Conservation (phyloP, 2,113 vertebrate species). For the Campylorhamphus procurvoides region DNA sequence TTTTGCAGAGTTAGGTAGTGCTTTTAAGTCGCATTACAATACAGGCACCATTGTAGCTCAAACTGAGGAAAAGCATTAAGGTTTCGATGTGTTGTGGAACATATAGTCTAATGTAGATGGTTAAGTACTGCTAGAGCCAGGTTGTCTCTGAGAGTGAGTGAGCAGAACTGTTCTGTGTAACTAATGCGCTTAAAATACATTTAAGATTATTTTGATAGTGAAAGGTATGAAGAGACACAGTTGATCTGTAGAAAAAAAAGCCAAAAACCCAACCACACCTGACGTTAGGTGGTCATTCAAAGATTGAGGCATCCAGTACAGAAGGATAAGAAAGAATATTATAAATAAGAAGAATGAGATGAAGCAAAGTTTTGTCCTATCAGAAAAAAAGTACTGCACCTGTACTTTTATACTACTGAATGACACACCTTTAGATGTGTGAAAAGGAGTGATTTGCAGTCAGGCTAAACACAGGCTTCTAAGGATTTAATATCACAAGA, state of each 20-base stretch:
- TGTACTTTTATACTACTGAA: neutral
- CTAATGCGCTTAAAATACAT: neutral
- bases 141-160: neutral
- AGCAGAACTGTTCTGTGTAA: neutral
- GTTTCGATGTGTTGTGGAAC: neutral
- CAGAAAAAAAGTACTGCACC: neutral
- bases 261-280: neutral
- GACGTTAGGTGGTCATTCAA: neutral
- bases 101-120: neutral
- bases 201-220: neutral
- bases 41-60: neutral
- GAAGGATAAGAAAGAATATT: neutral
- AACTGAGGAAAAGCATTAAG: neutral
- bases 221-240: neutral
- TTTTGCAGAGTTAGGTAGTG: neutral
- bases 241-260: neutral
- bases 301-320: neutral
- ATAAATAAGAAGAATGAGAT: neutral
- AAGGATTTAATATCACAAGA: neutral
- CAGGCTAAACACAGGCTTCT: neutral
- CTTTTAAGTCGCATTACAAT: neutral
- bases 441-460: conserved; percentile 5
- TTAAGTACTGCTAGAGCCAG: neutral
- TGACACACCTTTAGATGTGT: neutral
- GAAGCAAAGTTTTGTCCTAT: neutral